Conservation (phyloP, 2,113 vertebrate species). For the Polypterus senegalus region DNA sequence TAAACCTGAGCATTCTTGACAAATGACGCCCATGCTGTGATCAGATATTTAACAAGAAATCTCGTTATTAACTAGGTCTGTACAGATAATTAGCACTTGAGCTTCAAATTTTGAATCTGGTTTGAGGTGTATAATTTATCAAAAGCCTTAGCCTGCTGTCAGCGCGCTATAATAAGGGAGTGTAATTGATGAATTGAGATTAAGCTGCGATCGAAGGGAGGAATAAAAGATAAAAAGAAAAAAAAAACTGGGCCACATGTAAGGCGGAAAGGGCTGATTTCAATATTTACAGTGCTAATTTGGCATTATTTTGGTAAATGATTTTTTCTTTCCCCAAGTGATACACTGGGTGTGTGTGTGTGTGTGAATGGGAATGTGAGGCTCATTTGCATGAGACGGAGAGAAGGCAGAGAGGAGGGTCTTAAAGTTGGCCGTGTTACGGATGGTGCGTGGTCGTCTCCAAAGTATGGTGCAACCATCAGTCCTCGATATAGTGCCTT, state of each 20-base stretch:
- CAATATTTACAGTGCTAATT: conserved; percentile 89
- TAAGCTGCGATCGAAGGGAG: conserved; percentile 76
- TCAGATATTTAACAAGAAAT: conserved; percentile 99
- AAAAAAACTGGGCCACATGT: conserved; percentile 75
- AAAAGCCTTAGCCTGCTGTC: conserved; percentile 83
- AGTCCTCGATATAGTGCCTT: too few relatives aligned
- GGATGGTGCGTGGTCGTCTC: too few relatives aligned
- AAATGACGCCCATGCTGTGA: conserved; percentile 93
- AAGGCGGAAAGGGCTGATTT: conserved; percentile 71
- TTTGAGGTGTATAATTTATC: conserved; percentile 97
- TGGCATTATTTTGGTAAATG: conserved; percentile 77
- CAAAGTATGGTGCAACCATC: too few relatives aligned
- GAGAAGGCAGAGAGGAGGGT: too few relatives aligned
- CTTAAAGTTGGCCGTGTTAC: too few relatives aligned
- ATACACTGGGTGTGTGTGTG: conserved; percentile 19
- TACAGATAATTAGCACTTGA: conserved; percentile 99
- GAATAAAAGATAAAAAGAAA: conserved; percentile 36
- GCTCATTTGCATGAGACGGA: too few relatives aligned
- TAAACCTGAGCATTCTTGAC: conserved; percentile 83
- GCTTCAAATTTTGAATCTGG: conserved; percentile 96
- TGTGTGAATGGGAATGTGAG: too few relatives aligned
- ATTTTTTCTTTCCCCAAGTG: conserved; percentile 44
- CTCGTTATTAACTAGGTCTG: conserved; percentile 99
- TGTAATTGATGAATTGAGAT: conserved; percentile 97
- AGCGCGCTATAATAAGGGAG: conserved; percentile 80